Percentiles rank a stretch among this genome's conserved stretches.
These are phyloP conservation scores for Gallinago media DNA, from an alignment of 2,113 vertebrate species.

Conservation along the genomic window DNA sequence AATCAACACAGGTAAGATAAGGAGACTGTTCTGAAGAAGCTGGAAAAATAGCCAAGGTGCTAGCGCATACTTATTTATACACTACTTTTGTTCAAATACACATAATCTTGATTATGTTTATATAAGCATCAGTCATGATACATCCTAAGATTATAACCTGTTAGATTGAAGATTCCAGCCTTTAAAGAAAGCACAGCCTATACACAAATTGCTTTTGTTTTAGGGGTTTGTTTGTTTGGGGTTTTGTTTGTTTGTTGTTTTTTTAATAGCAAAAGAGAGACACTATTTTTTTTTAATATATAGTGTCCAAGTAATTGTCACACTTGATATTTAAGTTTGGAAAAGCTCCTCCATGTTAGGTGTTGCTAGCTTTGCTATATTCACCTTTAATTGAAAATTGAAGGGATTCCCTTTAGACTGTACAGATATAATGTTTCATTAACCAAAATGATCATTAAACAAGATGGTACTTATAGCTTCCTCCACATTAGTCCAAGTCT, in stretches of 20 bases:
- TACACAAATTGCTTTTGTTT: neutral
- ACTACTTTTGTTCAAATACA: neutral
- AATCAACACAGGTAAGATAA: neutral
- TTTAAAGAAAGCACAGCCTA: neutral
- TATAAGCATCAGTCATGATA: neutral
- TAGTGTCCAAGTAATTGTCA: neutral
- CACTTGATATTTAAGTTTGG: neutral
- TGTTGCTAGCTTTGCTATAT: neutral
- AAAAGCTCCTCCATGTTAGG: neutral
- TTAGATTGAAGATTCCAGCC: neutral
- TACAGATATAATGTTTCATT: neutral
- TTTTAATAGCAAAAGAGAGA: neutral
- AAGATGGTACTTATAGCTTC: neutral
- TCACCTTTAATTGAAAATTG: neutral
- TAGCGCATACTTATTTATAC: neutral
- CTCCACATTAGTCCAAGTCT: neutral
- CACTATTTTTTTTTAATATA: neutral
- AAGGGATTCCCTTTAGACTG: neutral
- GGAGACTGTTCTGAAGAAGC: neutral
- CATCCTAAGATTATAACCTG: neutral
- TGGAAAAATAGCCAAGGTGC: neutral
- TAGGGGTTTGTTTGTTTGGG: neutral
- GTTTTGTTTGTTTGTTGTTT: neutral
- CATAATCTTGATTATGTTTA: neutral
- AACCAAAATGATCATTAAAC: neutral